Percentiles rank a stretch among this genome's conserved stretches.
These are phyloP conservation scores for Cotesia chilonis DNA, from an alignment of 1,140 invertebrate genomes.

Conservation along the genomic window DNA sequence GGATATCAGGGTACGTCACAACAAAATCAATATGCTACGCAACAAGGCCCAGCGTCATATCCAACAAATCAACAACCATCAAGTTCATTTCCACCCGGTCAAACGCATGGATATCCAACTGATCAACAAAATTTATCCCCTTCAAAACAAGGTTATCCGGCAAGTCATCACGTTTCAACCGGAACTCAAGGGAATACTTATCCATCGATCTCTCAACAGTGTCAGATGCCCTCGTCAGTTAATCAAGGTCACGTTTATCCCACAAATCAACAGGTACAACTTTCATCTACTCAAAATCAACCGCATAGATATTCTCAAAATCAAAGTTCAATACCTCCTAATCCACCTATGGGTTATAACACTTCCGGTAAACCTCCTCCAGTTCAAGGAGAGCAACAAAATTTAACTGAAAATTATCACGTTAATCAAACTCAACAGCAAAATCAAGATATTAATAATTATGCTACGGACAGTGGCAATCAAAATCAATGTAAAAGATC, in stretches of 20 bases:
- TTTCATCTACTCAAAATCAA: slow-evolving; percentile 31
- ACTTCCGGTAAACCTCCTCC: slow-evolving; percentile 40
- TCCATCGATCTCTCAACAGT: slow-evolving; percentile 38
- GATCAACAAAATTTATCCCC: slow-evolving; percentile 45
- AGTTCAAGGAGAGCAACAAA: slow-evolving; percentile 46
- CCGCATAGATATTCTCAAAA: slow-evolving; percentile 48
- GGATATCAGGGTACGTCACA: background rate
- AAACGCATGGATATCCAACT: slow-evolving; percentile 44
- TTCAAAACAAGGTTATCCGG: slow-evolving; percentile 45
- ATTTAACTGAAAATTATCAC: slow-evolving; percentile 47
- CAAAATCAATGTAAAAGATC: slow-evolving; percentile 46
- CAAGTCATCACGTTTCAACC: slow-evolving; percentile 41
- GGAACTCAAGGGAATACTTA: slow-evolving; percentile 39
- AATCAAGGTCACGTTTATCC: slow-evolving; percentile 20
- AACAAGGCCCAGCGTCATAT: slow-evolving; percentile 40
- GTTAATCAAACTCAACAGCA: slow-evolving; percentile 46
- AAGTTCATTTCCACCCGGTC: slow-evolving; percentile 34
- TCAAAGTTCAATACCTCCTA: slow-evolving; percentile 43
- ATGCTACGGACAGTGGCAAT: slow-evolving; percentile 41
- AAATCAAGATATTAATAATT: slow-evolving; percentile 44
- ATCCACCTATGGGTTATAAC: slow-evolving; percentile 44
- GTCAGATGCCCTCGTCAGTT: slow-evolving; percentile 35
- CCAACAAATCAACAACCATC: slow-evolving; percentile 40
- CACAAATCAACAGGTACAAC: slow-evolving; percentile 17
- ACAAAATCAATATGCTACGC: slow-evolving; percentile 2